Evolutionary conservation across 2,113 vertebrate genomes (phyloP), one percentile per base, ranked within the genome.

Genomic region (Gobiocypris rarus): DNA sequence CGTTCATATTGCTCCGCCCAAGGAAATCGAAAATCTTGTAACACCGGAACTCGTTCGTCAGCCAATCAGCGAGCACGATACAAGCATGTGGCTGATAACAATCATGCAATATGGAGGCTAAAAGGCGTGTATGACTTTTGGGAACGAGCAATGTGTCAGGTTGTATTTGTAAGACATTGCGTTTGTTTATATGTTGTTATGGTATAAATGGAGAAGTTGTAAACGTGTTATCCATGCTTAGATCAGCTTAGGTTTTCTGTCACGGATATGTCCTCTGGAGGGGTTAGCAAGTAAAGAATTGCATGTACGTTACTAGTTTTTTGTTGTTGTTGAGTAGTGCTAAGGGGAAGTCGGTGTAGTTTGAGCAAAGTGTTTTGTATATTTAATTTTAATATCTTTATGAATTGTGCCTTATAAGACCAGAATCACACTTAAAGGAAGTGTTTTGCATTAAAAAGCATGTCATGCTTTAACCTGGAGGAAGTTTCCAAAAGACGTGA

Each of bases 81-180:
- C 86, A 90, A 28, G 54, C 34, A 81, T 24, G 85, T 84, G 24
- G 10, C 11, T 75, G 77, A 88, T 71, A 82, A 86, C 83, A 82
- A 50, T 28, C 38, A 15, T 87, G 70, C 83, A 90, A 85, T 81
- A 81, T 89, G 83, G 86, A 69, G 86, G 81, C 88, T 88, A 86
- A 84, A 87, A 81, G 28, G 76, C 85, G 87, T 85, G 93, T 91
- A 88, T 94, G 94, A 95, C 93, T 93, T 94, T 93, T 91, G 89
- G 14, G 58, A 9, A 9, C 56, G 38, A 65, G 11, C 3, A 84
- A 26, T 77, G 41, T 69, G 52, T 10, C 74, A 3, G 19, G 24
- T n/a, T 76, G 14, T 67, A 61, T 71, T 70, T 77, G 43, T 48
- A 14, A n/a, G 8, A 63, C n/a, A 43, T 31, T 34, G 48, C 11